Evolutionary conservation across 1,140 invertebrate species (phyloP).

Genomic region (Holotrichia oblita): DNA sequence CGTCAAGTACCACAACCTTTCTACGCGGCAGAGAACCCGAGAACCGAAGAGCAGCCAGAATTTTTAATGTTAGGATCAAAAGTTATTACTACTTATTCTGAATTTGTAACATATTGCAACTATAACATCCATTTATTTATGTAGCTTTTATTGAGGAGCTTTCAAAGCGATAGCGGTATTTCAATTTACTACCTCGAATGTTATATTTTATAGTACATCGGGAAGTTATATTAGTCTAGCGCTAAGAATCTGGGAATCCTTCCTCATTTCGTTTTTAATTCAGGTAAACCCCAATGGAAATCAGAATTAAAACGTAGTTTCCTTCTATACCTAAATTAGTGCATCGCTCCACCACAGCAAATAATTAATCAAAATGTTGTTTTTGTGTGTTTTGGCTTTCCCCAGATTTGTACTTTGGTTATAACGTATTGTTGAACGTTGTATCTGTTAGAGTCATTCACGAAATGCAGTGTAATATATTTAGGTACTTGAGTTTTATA

Average conservation of each 20-base stretch:
- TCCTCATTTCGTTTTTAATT: conserved; percentile 59
- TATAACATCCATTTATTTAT: neutral
- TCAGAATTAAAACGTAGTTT: conserved; percentile 60
- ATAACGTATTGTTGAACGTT: neutral
- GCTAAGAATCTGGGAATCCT: conserved; percentile 58
- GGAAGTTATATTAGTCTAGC: conserved; percentile 27
- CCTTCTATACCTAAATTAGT: conserved; percentile 42
- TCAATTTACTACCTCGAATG: conserved; percentile 9
- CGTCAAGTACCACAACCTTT: too few relatives aligned
- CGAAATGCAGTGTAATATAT: too few relatives aligned
- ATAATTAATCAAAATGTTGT: conserved; percentile 27
- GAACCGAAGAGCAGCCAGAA: too few relatives aligned
- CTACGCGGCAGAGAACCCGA: too few relatives aligned
- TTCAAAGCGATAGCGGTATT: neutral
- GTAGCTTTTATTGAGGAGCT: neutral
- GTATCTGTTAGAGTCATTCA: too few relatives aligned
- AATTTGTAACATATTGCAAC: too few relatives aligned
- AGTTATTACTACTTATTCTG: too few relatives aligned
- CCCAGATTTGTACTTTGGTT: neutral
- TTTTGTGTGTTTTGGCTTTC: neutral
- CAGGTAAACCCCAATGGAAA: conserved; percentile 59
- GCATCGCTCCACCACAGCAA: conserved; percentile 14
- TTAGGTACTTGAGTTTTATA: too few relatives aligned
- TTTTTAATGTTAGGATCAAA: too few relatives aligned
- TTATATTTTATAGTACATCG: conserved; percentile 10